These are phyloP conservation scores for Ctenomys sociabilis DNA, from an alignment of 2,113 vertebrate genomes.

Conservation along the genomic window DNA sequence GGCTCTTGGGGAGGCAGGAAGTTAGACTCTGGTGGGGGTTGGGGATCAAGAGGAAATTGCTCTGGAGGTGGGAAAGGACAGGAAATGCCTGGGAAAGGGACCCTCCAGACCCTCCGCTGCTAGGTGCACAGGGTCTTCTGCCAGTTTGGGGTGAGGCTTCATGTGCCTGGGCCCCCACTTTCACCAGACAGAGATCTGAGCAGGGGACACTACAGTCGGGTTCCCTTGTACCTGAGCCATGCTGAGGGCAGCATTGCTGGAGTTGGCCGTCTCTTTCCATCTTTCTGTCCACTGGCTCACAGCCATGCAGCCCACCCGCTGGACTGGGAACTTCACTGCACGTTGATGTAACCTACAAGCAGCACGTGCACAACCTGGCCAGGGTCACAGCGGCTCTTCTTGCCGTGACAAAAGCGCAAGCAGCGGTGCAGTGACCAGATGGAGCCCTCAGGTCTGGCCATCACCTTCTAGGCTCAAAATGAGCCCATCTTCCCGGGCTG, in stretches of 20 bases:
- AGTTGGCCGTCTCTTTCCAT: background rate
- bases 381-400: background rate
- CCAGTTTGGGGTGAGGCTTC: background rate
- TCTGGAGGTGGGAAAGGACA: background rate
- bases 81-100: background rate
- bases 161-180: background rate
- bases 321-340: background rate
- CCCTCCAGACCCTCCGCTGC: background rate
- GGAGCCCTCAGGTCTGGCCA: background rate
- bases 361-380: background rate
- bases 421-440: background rate
- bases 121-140: fast-evolving
- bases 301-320: background rate
- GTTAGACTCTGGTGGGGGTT: background rate
- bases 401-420: fast-evolving
- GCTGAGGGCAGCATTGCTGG: background rate
- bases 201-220: background rate
- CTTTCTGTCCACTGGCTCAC: background rate
- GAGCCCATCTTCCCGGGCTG: fast-evolving
- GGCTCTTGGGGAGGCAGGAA: conserved; percentile 33
- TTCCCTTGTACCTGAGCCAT: background rate
- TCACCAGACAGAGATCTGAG: background rate
- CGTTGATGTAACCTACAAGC: background rate
- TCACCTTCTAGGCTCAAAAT: fast-evolving
- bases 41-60: background rate